Percentiles rank a stretch among this genome's conserved stretches.
Evolutionary conservation across 2,797 vertebrate species (phyloP).

Genomic region (Enteromius anoplus): DNA sequence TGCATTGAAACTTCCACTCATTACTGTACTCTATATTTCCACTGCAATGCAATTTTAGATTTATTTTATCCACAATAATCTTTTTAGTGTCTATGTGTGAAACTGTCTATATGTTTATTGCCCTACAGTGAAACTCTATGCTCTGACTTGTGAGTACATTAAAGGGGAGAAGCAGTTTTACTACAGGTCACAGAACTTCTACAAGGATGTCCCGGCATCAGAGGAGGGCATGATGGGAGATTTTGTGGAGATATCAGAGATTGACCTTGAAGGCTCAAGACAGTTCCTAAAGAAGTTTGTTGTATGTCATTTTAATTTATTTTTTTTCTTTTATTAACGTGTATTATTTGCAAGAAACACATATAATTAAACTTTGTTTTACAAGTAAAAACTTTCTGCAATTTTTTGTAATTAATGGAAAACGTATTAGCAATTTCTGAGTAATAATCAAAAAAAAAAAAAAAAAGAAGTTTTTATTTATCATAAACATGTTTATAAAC

Average conservation of each 20-base stretch:
- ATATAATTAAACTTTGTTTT: background rate
- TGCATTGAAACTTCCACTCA: background rate
- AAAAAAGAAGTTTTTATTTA: background rate
- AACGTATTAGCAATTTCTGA: background rate
- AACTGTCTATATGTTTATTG: slow-evolving; percentile 40
- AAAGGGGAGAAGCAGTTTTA: slow-evolving; percentile 97
- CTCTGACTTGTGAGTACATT: slow-evolving; percentile 93
- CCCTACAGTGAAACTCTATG: slow-evolving; percentile 90
- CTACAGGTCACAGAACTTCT: slow-evolving; percentile 91
- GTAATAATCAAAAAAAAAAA: background rate
- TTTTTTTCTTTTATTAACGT: background rate
- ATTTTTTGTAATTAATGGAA: background rate
- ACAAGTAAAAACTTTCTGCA: background rate
- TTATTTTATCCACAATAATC: background rate
- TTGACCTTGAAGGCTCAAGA: slow-evolving; percentile 87
- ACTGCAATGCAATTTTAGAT: background rate
- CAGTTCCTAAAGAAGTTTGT: slow-evolving; percentile 91
- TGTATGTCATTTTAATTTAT: slow-evolving; percentile 75
- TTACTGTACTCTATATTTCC: background rate
- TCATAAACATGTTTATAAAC: background rate
- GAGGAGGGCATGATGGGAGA: slow-evolving; percentile 98
- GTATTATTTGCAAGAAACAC: background rate
- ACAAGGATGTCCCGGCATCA: slow-evolving; percentile 88
- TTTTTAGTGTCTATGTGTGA: background rate
- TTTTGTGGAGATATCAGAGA: slow-evolving; percentile 86